These are phyloP conservation scores for Pycnonotus jocosus DNA, from an alignment of 2,113 vertebrate species.

Conservation along the genomic window DNA sequence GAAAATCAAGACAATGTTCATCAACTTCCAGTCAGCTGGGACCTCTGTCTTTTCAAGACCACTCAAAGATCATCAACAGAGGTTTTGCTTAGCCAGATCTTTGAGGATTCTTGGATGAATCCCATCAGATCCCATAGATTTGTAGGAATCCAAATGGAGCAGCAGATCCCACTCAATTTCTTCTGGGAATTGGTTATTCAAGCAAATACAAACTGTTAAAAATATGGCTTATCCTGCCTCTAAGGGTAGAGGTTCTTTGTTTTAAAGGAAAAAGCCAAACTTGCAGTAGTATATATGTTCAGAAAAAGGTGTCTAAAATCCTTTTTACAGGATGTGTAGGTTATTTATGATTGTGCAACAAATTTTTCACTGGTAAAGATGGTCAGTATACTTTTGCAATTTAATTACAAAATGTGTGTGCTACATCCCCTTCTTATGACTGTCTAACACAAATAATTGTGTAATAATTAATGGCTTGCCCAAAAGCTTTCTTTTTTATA, in stretches of 20 bases:
- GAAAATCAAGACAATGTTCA: neutral
- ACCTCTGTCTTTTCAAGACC: neutral
- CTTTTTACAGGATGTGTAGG: neutral
- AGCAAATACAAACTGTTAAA: neutral
- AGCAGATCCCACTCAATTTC: neutral
- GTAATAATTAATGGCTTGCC: slow-evolving; percentile 59
- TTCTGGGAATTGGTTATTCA: neutral
- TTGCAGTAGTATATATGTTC: neutral
- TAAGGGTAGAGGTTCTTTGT: neutral
- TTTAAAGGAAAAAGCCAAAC: neutral
- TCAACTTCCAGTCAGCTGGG: neutral
- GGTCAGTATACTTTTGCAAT: neutral
- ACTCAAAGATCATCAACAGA: neutral
- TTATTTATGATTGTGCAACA: neutral
- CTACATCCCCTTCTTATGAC: neutral
- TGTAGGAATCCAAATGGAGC: neutral
- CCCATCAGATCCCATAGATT: neutral
- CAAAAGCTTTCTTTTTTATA: slow-evolving; percentile 30
- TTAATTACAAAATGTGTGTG: slow-evolving; percentile 13
- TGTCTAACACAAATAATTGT: slow-evolving; percentile 51
- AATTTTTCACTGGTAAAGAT: neutral
- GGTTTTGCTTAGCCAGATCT: neutral
- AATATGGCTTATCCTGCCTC: neutral
- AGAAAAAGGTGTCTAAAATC: neutral
- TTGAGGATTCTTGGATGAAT: neutral